Base-by-base conservation (phyloP, 2,113 vertebrate genomes). In the Kryptolebias marmoratus region DNA sequence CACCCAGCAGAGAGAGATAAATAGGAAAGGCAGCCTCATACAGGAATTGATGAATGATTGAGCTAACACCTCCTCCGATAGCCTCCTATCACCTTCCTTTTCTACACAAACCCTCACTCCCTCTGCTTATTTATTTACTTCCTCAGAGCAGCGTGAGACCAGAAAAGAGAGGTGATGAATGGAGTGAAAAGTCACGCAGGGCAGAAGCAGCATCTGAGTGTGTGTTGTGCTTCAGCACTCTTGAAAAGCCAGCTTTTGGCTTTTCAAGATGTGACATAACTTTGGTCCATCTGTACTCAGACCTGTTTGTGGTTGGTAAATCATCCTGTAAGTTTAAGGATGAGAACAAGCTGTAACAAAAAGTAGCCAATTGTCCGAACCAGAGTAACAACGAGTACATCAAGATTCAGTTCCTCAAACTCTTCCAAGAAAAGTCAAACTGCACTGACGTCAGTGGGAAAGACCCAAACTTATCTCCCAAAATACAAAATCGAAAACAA, bases 61-160 rank as follows among this genome's bases (percentile, higher is more conserved):
- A 79, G 78, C 68, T 58, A 79, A 81, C 77, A 58, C 71, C 58
- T 82, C 63, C 80, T 65, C 64, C 78, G 62, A 73, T 48, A 84
- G 83, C 71, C 70, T 79, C 84, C 71, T 69, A 77, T 76, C 71
- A 75, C 68, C 78, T 68, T 72, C 81, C 73, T 83, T 80, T 71
- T 79, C 76, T 52, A 60, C 68, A 76, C 76, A 64, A 71, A 75
- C 72, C 75, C 52, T 81, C 73, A 83, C 71, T 71, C 81, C 55
- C 22, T 84, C 75, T 79, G 66, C 87, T 86, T 87, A 83, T 91
- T 89, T 87, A 86, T 89, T 87, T 82, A 84, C 75, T 59, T 76
- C 75, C 62, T 62, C 68, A 27, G 68, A 81, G 78, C 84, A 86
- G 87, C 82, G 42, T 82, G 76, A 77, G 79, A 82, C 64, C 66